Base-by-base conservation (phyloP, 2,888 invertebrate genomes). In the Tetragnatha montana region DNA sequence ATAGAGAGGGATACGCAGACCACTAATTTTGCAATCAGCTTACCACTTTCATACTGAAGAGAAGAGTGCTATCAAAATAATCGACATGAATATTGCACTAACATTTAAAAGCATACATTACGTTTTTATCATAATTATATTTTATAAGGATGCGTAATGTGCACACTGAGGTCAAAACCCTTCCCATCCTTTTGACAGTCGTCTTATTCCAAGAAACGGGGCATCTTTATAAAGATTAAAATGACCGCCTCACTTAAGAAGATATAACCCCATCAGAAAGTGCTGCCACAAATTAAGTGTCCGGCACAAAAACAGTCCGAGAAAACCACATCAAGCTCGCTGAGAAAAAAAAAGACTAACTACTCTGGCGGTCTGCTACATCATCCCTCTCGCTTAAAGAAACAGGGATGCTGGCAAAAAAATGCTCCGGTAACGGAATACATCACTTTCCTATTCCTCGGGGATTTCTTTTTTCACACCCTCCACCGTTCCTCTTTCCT, bases 381-480 rank as follows among this genome's bases (percentile, higher is more conserved):
- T 60, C 60, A 60, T 60, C 12, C 60, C 12, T 17, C 12, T 17
- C 14, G 60, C 10, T 35, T 35, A 2, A n/a, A 60, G 60, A 3
- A 35, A 35, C 60, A 8, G 60, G 17, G 17, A 8, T 60, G 60
- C 60, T 0, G 8, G 12, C 10, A 8, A 60, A 60, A n/a, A 60
- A 60, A 60, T 60, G 60, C 12, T 60, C 10, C 60, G 17, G 60
- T 10, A 79, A 79, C 51, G 60, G 22, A 60, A 79, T 79, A 79
- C 78, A 79, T 79, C n/a, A 51, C 49, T 17, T 79, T 60, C 17
- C 14, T 14, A 60, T 51, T 60, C 60, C 22, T 22, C 4, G 60
- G 60, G 60, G 22, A 21, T 21, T 50, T 79, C 78, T 79, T 79
- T 60, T 60, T 60, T 79, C 78, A 79, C n/a, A 60, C 60, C 60